Evolutionary conservation across 2,888 invertebrate species (phyloP).

Genomic region (Entomobrya proxima): DNA sequence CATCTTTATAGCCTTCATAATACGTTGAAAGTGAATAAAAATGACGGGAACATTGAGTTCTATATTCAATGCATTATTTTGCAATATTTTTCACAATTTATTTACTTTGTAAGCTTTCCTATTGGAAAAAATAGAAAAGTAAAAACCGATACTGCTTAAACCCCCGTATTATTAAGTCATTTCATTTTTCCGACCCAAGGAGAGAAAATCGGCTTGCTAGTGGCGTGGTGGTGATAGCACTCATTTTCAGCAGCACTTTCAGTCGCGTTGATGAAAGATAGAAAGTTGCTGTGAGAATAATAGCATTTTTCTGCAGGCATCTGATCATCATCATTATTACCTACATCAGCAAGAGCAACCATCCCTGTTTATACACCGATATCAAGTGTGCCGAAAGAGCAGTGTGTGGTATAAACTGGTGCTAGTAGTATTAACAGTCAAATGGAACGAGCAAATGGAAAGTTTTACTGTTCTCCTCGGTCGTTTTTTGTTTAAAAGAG

Average conservation of each 20-base stretch:
- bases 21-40: background rate
- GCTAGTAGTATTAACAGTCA: too few relatives aligned
- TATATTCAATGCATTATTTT: background rate
- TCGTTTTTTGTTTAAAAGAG: slow-evolving; percentile 29
- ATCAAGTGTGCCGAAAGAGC: background rate
- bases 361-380: background rate
- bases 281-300: slow-evolving; percentile 31
- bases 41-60: background rate
- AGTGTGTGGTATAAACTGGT: too few relatives aligned
- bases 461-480: background rate
- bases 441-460: background rate
- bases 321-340: background rate
- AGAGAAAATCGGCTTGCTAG: background rate
- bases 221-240: background rate
- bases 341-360: background rate
- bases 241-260: slow-evolving; percentile 12
- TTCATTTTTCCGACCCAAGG: background rate
- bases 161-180: background rate
- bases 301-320: slow-evolving; percentile 32
- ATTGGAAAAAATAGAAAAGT: background rate
- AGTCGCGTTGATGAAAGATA: slow-evolving; percentile 28
- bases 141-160: background rate
- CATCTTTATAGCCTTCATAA: background rate
- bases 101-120: background rate
- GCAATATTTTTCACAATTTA: background rate